phyloP scores from a whole-genome alignment of 2,113 vertebrate genomes.

The Pica pica region DNA sequence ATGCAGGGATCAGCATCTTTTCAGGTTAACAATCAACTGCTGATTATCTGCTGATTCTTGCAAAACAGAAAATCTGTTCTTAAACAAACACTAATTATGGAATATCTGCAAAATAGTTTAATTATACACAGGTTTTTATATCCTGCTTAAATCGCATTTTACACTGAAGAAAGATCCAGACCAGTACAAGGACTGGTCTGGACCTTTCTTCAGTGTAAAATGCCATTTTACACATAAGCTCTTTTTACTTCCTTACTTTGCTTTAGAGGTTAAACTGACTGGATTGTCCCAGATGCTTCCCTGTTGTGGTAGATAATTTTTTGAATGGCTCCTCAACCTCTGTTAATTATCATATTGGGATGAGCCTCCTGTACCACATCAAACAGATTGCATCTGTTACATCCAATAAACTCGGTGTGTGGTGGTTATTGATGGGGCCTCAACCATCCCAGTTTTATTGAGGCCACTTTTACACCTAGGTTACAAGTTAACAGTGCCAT shows the following conservation, averaged over 20 bases:
- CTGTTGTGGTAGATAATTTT: constrained; percentile 33
- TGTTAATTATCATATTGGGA: constrained; percentile 21
- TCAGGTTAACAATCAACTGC: constrained; percentile 46
- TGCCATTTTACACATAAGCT: neutral
- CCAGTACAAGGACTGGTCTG: neutral
- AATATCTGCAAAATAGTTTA: constrained; percentile 66
- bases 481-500: constrained; percentile 48
- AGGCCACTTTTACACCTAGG: constrained; percentile 67
- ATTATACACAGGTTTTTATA: constrained; percentile 51
- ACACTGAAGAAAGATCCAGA: constrained; percentile 27
- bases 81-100: constrained; percentile 70
- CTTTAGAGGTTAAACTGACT: constrained; percentile 52
- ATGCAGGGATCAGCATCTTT: constrained; percentile 49
- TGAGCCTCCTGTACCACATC: constrained; percentile 38
- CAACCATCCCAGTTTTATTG: constrained; percentile 67
- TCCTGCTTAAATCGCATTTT: constrained; percentile 57
- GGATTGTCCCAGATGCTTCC: neutral
- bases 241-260: constrained; percentile 44
- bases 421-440: constrained; percentile 52
- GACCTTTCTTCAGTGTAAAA: neutral
- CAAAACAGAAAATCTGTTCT: constrained; percentile 47
- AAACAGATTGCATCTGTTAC: constrained; percentile 30
- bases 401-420: constrained; percentile 59
- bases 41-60: constrained; percentile 67
- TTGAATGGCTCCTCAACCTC: constrained; percentile 44